Conservation (phyloP, 2,113 vertebrate genomes). For the Brachypteracias leptosomus region DNA sequence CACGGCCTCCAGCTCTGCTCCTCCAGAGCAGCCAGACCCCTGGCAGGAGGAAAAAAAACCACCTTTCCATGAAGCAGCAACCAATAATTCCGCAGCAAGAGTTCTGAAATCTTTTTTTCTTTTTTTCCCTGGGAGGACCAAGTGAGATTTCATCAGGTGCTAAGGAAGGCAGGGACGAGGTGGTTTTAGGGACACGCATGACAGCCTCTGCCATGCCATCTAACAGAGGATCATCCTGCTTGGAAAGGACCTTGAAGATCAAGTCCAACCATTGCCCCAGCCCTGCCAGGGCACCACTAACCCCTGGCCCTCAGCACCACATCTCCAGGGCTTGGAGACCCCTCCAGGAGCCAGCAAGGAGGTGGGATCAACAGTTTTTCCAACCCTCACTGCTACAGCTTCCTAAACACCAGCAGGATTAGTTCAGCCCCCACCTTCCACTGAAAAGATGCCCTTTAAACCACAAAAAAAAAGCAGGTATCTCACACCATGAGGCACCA, state of each 20-base stretch:
- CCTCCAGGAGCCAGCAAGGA: background rate
- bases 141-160: background rate
- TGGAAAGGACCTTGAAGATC: background rate
- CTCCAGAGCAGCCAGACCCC: accelerated
- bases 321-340: background rate
- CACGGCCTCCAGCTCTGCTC: background rate
- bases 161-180: background rate
- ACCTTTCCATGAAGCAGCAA: accelerated
- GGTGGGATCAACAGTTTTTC: background rate
- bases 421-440: background rate
- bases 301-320: background rate
- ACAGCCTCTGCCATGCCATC: background rate
- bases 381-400: background rate
- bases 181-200: background rate
- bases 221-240: background rate
- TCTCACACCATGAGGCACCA: background rate
- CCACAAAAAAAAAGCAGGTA: background rate
- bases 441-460: background rate
- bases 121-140: accelerated
- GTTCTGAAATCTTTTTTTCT: background rate
- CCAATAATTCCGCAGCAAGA: no score
- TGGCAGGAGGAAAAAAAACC: background rate
- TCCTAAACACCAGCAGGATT: background rate
- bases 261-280: background rate
- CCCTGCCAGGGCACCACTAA: background rate